phyloP scores from a whole-genome alignment of 1,140 invertebrate species.

The Hyphantria cunea region DNA sequence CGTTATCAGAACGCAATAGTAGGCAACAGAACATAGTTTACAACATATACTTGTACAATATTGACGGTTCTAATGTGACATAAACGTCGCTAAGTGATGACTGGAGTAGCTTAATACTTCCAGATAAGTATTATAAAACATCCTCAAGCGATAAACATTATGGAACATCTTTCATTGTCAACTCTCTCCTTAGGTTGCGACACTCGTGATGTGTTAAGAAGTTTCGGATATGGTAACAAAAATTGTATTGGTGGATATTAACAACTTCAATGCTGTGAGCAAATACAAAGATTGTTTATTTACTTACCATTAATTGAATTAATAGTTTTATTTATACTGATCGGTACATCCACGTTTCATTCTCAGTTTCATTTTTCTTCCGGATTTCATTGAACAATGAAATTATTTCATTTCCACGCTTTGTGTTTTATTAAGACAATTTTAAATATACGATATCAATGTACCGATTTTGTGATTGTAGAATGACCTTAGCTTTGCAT shows the following conservation, averaged over 20 bases:
- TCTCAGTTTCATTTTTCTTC: background rate
- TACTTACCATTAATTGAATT: background rate
- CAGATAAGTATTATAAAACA: conserved; percentile 4
- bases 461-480: conserved; percentile 3
- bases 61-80: conserved; percentile 10
- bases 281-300: background rate
- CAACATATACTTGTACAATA: conserved; percentile 1
- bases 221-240: conserved; percentile 24
- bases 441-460: background rate
- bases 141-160: conserved; percentile 25
- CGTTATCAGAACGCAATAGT: no score
- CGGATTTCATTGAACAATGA: background rate
- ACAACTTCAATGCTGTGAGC: background rate
- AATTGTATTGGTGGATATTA: background rate
- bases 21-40: background rate
- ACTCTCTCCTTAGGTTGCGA: conserved; percentile 38
- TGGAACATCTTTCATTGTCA: conserved; percentile 41
- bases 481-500: conserved; percentile 12
- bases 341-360: no score
- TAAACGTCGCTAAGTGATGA: conserved; percentile 25
- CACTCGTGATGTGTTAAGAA: conserved; percentile 33
- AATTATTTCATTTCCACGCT: background rate
- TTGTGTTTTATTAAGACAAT: background rate
- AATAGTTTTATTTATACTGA: no score
- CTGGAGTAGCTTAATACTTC: background rate